These are phyloP conservation scores for Ariolimax columbianus DNA, from an alignment of 2,888 invertebrate species.

Conservation along the genomic window DNA sequence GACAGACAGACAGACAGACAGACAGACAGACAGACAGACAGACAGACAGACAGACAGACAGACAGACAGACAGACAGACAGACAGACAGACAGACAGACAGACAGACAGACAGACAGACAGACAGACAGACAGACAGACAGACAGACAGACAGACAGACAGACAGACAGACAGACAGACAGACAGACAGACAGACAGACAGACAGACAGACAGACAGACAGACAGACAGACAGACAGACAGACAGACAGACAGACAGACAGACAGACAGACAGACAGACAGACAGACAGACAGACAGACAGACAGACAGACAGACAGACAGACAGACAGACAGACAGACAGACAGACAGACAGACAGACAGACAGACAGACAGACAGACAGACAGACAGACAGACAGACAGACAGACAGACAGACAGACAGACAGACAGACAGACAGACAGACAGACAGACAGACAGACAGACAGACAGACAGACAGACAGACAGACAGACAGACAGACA, in stretches of 20 bases:
- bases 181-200: too few species aligned
- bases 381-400: slow-evolving; percentile 9
- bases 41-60: too few species aligned
- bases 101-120: too few species aligned
- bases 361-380: slow-evolving; percentile 9
- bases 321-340: slow-evolving; percentile 1
- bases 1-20: background rate
- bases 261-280: background rate
- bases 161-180: too few species aligned
- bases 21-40: too few species aligned
- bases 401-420: slow-evolving; percentile 9
- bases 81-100: too few species aligned
- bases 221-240: background rate
- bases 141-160: too few species aligned
- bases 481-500: slow-evolving; percentile 21
- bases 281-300: background rate
- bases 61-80: too few species aligned
- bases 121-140: too few species aligned
- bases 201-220: background rate
- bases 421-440: slow-evolving; percentile 10
- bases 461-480: slow-evolving; percentile 19
- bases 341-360: slow-evolving; percentile 15
- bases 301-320: background rate
- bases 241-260: background rate
- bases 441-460: slow-evolving; percentile 19